These are phyloP conservation scores for Parambassis ranga DNA, from an alignment of 2,797 vertebrate species.

Conservation along the genomic window DNA sequence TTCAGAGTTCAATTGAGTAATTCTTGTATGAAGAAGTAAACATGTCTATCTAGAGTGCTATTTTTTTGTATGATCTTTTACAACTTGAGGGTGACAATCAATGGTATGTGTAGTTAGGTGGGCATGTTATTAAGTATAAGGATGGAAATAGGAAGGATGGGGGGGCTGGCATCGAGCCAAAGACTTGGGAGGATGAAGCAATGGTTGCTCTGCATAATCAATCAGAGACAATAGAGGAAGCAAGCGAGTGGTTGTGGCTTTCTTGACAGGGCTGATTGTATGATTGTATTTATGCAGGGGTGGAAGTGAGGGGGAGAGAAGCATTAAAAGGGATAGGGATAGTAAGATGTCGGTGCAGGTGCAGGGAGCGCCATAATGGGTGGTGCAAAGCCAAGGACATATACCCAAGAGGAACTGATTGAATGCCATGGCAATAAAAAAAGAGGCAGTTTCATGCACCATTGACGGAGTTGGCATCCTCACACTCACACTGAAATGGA, in stretches of 20 bases:
- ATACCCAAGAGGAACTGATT: slow-evolving; percentile 73
- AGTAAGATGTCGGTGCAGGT: slow-evolving; percentile 64
- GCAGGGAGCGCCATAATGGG: slow-evolving; percentile 58
- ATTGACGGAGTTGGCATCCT: slow-evolving; percentile 76
- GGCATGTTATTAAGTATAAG: slow-evolving; percentile 37
- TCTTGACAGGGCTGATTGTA: slow-evolving; percentile 67
- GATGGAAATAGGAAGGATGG: slow-evolving; percentile 33
- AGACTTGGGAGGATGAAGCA: slow-evolving; percentile 32
- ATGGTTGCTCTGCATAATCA: slow-evolving; percentile 64
- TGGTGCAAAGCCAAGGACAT: slow-evolving; percentile 68
- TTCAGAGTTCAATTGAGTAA: no score
- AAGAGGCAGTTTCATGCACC: slow-evolving; percentile 76
- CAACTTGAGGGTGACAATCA: slow-evolving; percentile 1
- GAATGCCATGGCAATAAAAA: slow-evolving; percentile 76
- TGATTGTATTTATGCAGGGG: slow-evolving; percentile 70
- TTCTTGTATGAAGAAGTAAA: no score
- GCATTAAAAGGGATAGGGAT: slow-evolving; percentile 58
- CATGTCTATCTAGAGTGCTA: no score
- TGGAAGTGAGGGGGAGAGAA: slow-evolving; percentile 32
- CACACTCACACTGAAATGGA: slow-evolving; percentile 62
- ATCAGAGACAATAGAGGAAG: slow-evolving; percentile 67
- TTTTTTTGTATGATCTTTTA: no score
- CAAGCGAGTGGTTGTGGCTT: slow-evolving; percentile 46
- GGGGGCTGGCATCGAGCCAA: slow-evolving; percentile 63
- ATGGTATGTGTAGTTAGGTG: slow-evolving; percentile 40